phyloP scores from a whole-genome alignment of 2,113 vertebrate genomes.

The Labeo rohita region DNA sequence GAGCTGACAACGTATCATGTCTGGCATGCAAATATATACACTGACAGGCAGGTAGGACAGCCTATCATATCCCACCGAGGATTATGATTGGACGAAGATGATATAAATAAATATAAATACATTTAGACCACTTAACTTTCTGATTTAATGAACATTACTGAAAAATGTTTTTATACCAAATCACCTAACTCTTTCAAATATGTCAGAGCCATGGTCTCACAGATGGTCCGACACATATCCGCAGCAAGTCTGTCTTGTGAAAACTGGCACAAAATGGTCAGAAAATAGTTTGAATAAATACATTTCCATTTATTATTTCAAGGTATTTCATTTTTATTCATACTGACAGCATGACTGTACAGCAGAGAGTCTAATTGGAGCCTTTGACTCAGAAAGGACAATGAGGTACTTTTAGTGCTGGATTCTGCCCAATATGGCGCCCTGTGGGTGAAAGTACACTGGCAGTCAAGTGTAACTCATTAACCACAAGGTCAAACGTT shows the following conservation, averaged over 20 bases:
- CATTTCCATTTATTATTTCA: not conserved
- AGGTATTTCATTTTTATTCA: not conserved
- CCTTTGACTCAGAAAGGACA: not conserved
- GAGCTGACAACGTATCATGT: too few relatives aligned
- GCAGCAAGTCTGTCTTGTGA: not conserved
- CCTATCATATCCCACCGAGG: too few relatives aligned
- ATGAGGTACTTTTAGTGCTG: not conserved
- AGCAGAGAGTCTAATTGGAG: not conserved
- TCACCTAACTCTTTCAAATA: not conserved
- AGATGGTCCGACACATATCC: too few relatives aligned
- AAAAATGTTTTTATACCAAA: too few relatives aligned
- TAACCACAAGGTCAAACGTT: constrained; percentile 38
- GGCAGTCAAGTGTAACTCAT: constrained; percentile 42
- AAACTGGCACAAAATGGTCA: too few relatives aligned
- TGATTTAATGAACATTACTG: too few relatives aligned
- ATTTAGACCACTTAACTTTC: too few relatives aligned
- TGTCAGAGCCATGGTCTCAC: not conserved
- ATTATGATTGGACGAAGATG: too few relatives aligned
- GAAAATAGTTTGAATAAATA: not conserved
- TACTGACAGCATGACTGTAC: not conserved
- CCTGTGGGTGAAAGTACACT: constrained; percentile 22
- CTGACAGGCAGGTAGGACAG: too few relatives aligned
- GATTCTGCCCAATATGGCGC: constrained; percentile 6
- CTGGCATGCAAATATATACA: too few relatives aligned
- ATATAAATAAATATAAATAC: too few relatives aligned